A percentile compares a stretch with the other conserved stretches of the same genome.
Conservation (phyloP, 64 coral and sea anemone species). For the Acropora tenuis region DNA sequence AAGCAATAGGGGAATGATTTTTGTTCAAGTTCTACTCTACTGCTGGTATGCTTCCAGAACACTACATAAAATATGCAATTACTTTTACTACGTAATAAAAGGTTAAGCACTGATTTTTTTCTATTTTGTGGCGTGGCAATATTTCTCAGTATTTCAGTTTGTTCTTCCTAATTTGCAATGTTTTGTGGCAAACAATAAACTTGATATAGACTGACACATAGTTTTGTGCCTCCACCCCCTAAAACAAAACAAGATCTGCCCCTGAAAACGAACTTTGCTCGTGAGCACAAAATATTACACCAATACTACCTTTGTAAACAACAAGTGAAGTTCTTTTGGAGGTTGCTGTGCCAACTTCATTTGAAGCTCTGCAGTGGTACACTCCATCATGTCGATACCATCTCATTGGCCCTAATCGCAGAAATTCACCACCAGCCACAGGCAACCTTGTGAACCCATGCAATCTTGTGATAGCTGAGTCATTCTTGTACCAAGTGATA, state of each 20-base stretch:
- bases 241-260: too few relatives aligned
- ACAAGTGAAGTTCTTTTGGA: slow-evolving; percentile 28
- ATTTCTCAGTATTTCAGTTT: background rate
- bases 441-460: slow-evolving; percentile 9
- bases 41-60: too few relatives aligned
- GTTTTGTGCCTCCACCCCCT: too few relatives aligned
- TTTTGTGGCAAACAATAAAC: too few relatives aligned
- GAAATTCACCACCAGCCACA: slow-evolving; percentile 47
- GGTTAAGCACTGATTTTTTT: background rate
- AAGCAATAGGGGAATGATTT: too few relatives aligned
- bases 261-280: too few relatives aligned
- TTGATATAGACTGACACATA: too few relatives aligned
- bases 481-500: slow-evolving; percentile 73
- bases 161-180: background rate
- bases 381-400: slow-evolving; percentile 29
- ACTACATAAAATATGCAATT: too few relatives aligned
- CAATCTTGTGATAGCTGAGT: background rate
- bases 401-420: slow-evolving; percentile 43
- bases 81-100: background rate
- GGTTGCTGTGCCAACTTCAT: slow-evolving; percentile 47
- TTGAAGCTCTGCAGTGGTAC: slow-evolving; percentile 69
- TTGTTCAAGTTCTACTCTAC: too few relatives aligned
- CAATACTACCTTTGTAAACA: slow-evolving; percentile 58
- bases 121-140: background rate
- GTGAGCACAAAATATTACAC: too few relatives aligned